phyloP scores from a whole-genome alignment of 1,140 invertebrate genomes.

The Apolygus lucorum region DNA sequence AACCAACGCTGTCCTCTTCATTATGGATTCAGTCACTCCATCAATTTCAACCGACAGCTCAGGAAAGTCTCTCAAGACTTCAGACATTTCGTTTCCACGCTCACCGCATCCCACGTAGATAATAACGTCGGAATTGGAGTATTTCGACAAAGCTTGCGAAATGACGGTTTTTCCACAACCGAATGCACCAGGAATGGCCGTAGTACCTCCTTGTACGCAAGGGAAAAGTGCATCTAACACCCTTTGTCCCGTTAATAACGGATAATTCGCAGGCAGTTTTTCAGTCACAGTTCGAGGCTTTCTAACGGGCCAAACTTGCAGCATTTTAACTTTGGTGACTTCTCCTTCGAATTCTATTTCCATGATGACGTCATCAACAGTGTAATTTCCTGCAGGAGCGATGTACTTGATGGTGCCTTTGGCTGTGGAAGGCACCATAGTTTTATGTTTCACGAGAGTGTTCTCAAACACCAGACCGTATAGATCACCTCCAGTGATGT shows the following conservation, averaged over 20 bases:
- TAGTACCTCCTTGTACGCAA: constrained; percentile 94
- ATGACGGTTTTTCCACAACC: constrained; percentile 99
- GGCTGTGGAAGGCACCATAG: constrained; percentile 86
- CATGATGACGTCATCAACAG: constrained; percentile 83
- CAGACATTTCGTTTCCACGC: constrained; percentile 86
- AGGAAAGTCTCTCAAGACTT: constrained; percentile 96
- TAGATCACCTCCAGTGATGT: constrained; percentile 96
- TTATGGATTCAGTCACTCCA: constrained; percentile 94
- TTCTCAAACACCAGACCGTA: constrained; percentile 96
- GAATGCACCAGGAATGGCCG: constrained; percentile 96
- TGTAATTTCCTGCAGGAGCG: constrained; percentile 91
- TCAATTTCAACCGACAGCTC: constrained; percentile 96
- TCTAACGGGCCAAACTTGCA: constrained; percentile 96
- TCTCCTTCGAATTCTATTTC: constrained; percentile 99
- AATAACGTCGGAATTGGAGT: constrained; percentile 99
- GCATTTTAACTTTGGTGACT: constrained; percentile 80
- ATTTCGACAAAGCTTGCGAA: constrained; percentile 97
- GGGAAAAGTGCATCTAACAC: constrained; percentile 98
- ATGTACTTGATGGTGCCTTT: constrained; percentile 95
- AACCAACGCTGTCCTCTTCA: constrained; percentile 98
- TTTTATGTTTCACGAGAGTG: constrained; percentile 91
- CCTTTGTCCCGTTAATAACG: constrained; percentile 93
- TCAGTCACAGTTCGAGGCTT: constrained; percentile 93
- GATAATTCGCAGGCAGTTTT: constrained; percentile 97
- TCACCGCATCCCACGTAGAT: constrained; percentile 97